Evolutionary conservation across 2,113 vertebrate genomes (phyloP), one percentile per base, ranked within the genome.

Genomic region (Phylloscopus trochiloides): DNA sequence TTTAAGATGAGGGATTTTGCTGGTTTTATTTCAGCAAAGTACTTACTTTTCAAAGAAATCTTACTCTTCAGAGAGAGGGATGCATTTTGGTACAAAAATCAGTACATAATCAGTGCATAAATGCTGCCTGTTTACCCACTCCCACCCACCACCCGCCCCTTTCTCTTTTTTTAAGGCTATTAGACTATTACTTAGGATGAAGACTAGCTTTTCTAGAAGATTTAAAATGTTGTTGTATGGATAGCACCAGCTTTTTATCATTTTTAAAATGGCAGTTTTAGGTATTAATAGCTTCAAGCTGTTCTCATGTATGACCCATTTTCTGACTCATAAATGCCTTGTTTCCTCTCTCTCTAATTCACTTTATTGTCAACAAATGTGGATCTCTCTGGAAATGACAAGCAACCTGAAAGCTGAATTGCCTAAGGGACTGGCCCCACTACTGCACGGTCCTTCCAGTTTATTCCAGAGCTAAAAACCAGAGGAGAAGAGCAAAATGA

Each of bases 311-410:
- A 55, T 75, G 50, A 78, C 25, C 65, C 26, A n/a, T 83, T 93
- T 88, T 80, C 59, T 94, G 79, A 90, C 40, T 95, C 77, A 87
- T 61, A 57, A 19, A 29, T 72, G 50, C 36, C 70, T 86, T 65
- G 21, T 78, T 84, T 94, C 65, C 40, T 63, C 36, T 90, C 45
- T 72, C 24, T 48, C 51, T 71, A 75, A 87, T 86, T 92, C 47
- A 34, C 14, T 94, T 96, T 72, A 71, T 81, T 85, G 73, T 94
- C 73, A 92, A 85, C 61, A 92, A 95, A 91, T 87, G 43, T 63
- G 66, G 25, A 59, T 75, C 36, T 91, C n/a, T 29, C 65, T 75
- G 61, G 54, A 95, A 95, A 91, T 31, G 32, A 15, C 66, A 82
- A 95, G 54, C n/a, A 78, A 55, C 20, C 57, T 57, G 65, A 94